Evolutionary conservation across 2,888 invertebrate species (phyloP).

Genomic region (Zygaena filipendulae): DNA sequence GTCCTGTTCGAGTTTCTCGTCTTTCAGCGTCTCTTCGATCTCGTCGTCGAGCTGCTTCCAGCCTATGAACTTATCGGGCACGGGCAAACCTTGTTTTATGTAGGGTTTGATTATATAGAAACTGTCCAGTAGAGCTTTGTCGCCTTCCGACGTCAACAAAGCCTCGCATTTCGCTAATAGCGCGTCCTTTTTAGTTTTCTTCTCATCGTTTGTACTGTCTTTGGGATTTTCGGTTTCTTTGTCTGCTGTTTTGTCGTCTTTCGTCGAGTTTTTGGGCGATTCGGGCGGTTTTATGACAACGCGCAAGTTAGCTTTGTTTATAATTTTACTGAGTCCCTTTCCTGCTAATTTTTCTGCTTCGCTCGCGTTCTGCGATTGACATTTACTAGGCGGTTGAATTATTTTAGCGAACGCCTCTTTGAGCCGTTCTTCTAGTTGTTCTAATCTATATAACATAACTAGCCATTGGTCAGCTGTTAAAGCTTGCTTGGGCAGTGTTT

Average conservation of each 20-base stretch:
- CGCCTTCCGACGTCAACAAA: constrained; percentile 44
- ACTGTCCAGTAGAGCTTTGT: constrained; percentile 44
- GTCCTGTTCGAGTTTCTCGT: constrained; percentile 12
- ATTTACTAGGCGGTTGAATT: constrained; percentile 8
- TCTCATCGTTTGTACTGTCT: constrained; percentile 24
- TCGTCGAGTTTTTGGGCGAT: constrained; percentile 16
- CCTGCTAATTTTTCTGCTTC: constrained; percentile 58
- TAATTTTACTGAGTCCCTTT: constrained; percentile 54
- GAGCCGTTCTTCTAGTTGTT: constrained; percentile 39
- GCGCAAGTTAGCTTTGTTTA: constrained; percentile 33
- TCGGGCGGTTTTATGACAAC: constrained; percentile 28
- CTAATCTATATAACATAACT: constrained; percentile 43
- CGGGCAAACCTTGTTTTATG: constrained; percentile 44
- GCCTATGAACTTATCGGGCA: constrained; percentile 51
- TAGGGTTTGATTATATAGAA: constrained; percentile 53
- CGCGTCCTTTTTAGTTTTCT: constrained; percentile 34
- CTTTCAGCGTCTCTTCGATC: constrained; percentile 29
- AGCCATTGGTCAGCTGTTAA: constrained; percentile 53
- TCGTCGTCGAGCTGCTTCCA: constrained; percentile 45
- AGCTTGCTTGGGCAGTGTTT: constrained; percentile 40
- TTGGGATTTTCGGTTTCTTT: constrained; percentile 20
- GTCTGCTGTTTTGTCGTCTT: constrained; percentile 20
- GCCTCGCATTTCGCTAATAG: constrained; percentile 49
- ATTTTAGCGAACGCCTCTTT: constrained; percentile 38
- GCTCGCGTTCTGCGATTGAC: constrained; percentile 24